Evolutionary conservation across 2,888 invertebrate species (phyloP).

Genomic region (Prosopocoilus inquinatus): DNA sequence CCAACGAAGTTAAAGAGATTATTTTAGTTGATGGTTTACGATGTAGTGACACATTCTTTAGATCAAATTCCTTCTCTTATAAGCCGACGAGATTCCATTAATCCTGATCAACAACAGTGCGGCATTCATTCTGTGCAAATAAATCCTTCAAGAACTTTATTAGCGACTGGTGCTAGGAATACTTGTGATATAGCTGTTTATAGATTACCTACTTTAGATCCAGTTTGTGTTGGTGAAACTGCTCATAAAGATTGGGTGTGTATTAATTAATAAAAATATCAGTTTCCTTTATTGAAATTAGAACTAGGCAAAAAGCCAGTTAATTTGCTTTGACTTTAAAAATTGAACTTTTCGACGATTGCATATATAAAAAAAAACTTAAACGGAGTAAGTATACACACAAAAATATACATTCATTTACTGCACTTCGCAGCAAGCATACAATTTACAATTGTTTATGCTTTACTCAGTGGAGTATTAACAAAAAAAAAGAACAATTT

Average conservation of each 20-base stretch:
- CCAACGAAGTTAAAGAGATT: not conserved
- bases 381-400: too few relatives aligned
- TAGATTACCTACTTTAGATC: slow-evolving; percentile 90
- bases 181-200: slow-evolving; percentile 91
- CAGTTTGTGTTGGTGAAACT: slow-evolving; percentile 87
- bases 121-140: slow-evolving; percentile 93
- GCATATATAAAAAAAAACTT: too few relatives aligned
- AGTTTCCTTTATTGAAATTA: too few relatives aligned
- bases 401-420: too few relatives aligned
- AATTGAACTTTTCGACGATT: too few relatives aligned
- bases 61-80: slow-evolving; percentile 87
- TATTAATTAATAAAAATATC: not conserved
- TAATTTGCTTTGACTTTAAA: too few relatives aligned
- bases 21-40: slow-evolving; percentile 82
- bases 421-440: too few relatives aligned
- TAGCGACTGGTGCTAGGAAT: slow-evolving; percentile 90
- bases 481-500: too few relatives aligned
- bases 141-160: slow-evolving; percentile 85
- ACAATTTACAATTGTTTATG: too few relatives aligned
- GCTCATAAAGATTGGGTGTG: slow-evolving; percentile 88
- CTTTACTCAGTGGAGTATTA: too few relatives aligned
- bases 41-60: slow-evolving; percentile 80
- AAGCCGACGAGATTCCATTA: slow-evolving; percentile 58
- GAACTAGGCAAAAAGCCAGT: too few relatives aligned
- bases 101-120: slow-evolving; percentile 68